Percentiles rank a stretch among this genome's conserved stretches.
These are phyloP conservation scores for Cloeon dipterum DNA, from an alignment of 2,888 invertebrate species.

Conservation along the genomic window DNA sequence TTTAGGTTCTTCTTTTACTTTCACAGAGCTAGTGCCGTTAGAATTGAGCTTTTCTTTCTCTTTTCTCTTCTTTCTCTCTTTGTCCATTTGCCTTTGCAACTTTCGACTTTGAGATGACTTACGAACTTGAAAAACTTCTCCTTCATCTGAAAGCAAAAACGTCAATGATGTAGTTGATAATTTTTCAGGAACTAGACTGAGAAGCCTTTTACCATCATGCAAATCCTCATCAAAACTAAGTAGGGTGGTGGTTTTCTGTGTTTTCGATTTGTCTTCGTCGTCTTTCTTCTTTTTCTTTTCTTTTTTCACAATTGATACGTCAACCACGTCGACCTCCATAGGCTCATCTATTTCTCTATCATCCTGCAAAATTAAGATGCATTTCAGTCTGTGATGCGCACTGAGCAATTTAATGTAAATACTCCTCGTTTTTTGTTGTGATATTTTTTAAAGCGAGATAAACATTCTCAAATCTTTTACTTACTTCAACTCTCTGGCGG, in stretches of 20 bases:
- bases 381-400: constrained; percentile 24
- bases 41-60: not conserved
- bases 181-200: constrained; percentile 1
- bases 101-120: constrained; percentile 86
- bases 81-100: constrained; percentile 61
- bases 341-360: constrained; percentile 14
- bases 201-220: constrained; percentile 33
- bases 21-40: not conserved
- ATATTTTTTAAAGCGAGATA: too few species aligned
- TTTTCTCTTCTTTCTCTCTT: constrained; percentile 40
- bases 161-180: constrained; percentile 1
- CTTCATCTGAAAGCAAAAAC: constrained; percentile 39
- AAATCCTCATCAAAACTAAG: constrained; percentile 49
- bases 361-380: constrained; percentile 18
- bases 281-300: constrained; percentile 11
- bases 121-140: constrained; percentile 83
- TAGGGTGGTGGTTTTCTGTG: constrained; percentile 18
- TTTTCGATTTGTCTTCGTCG: constrained; percentile 8
- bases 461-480: constrained; percentile 8
- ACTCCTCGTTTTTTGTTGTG: too few species aligned
- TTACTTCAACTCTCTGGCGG: constrained; percentile 9
- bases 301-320: not conserved
- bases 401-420: constrained; percentile 17
- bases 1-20: not conserved
- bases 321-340: constrained; percentile 8